Evolutionary conservation across 2,888 invertebrate species (phyloP).

Genomic region (Oligia strigilis): DNA sequence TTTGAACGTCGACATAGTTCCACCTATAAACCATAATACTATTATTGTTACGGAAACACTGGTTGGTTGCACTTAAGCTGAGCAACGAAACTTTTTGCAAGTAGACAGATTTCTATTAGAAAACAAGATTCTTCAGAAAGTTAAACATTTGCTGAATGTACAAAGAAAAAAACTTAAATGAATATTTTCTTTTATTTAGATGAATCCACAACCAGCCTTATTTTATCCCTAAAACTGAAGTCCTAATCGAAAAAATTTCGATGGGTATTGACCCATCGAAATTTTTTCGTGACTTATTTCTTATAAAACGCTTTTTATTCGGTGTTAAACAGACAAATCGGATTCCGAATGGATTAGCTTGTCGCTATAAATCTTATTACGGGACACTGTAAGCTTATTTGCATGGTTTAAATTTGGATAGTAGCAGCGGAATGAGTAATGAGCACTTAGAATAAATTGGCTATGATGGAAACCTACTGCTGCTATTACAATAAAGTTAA

Average conservation of each 20-base stretch:
- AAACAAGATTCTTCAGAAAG: neutral
- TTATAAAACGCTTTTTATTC: constrained; percentile 72
- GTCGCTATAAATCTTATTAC: constrained; percentile 80
- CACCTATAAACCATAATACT: neutral
- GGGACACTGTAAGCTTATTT: constrained; percentile 73
- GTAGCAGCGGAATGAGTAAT: constrained; percentile 57
- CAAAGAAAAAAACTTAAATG: neutral
- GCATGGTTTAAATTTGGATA: constrained; percentile 71
- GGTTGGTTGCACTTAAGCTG: neutral
- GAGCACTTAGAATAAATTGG: constrained; percentile 64
- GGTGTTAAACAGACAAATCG: constrained; percentile 78
- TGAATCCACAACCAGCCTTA: neutral
- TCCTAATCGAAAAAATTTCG: constrained; percentile 45
- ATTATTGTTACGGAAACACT: neutral
- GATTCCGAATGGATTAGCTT: constrained; percentile 78
- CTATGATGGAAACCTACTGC: constrained; percentile 36
- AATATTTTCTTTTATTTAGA: constrained; percentile 1
- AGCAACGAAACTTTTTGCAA: neutral
- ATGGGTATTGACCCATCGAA: constrained; percentile 56
- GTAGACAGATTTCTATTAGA: neutral
- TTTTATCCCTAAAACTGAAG: constrained; percentile 18
- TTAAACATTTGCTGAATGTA: neutral
- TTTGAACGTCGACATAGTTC: neutral
- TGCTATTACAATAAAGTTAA: constrained; percentile 3
- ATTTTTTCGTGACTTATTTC: constrained; percentile 63